phyloP scores from a whole-genome alignment of 2,113 vertebrate genomes.

The Cathartes aura region DNA sequence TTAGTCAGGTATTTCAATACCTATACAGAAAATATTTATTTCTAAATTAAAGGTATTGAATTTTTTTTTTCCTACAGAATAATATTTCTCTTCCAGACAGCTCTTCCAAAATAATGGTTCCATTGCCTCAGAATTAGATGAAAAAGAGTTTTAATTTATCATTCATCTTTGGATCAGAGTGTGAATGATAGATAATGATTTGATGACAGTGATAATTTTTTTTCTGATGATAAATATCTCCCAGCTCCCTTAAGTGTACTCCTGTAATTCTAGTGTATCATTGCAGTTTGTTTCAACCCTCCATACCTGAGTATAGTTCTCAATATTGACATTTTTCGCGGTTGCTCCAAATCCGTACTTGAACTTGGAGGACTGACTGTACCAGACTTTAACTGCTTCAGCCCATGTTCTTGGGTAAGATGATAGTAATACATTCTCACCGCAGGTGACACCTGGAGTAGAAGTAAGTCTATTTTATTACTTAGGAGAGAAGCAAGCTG shows the following conservation, averaged over 20 bases:
- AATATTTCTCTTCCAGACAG: background rate
- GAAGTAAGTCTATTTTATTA: background rate
- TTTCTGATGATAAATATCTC: background rate
- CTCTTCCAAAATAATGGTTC: background rate
- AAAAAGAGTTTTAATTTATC: background rate
- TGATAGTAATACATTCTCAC: conserved; percentile 32
- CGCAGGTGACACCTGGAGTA: conserved; percentile 5
- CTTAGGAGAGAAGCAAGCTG: background rate
- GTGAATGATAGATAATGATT: background rate
- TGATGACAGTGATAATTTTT: background rate
- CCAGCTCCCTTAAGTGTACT: background rate
- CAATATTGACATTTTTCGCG: background rate
- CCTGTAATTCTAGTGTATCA: background rate
- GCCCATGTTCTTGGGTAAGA: background rate
- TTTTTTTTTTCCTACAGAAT: background rate
- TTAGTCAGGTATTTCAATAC: background rate
- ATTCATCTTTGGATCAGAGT: background rate
- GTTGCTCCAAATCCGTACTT: conserved; percentile 22
- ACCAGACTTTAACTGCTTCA: conserved; percentile 35
- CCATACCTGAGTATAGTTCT: conserved; percentile 51
- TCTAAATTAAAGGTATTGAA: background rate
- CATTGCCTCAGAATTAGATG: background rate
- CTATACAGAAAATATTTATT: background rate
- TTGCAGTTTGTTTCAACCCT: background rate
- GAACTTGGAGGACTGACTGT: conserved; percentile 15